A percentile compares a stretch with the other conserved stretches of the same genome.
Conservation (phyloP, 2,113 vertebrate genomes). For the Limnothrissa miodon region DNA sequence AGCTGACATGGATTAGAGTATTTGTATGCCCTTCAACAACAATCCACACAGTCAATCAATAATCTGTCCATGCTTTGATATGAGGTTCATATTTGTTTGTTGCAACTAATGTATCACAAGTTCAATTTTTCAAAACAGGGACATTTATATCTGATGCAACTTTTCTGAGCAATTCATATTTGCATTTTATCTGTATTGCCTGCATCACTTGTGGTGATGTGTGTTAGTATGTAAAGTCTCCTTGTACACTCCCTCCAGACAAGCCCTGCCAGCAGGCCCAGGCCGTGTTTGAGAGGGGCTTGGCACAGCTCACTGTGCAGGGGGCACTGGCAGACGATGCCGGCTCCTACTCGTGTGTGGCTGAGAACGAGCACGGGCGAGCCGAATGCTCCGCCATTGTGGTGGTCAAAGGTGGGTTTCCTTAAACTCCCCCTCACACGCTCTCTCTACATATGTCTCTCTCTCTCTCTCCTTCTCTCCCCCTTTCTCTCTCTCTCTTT, state of each 20-base stretch:
- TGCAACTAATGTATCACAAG: background rate
- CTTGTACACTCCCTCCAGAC: slow-evolving; percentile 59
- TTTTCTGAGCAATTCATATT: background rate
- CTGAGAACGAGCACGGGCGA: slow-evolving; percentile 72
- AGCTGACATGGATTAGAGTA: too few species aligned
- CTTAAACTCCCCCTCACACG: too few species aligned
- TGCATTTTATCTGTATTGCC: too few species aligned
- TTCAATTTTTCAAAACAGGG: background rate
- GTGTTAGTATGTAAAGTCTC: background rate
- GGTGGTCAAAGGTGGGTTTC: slow-evolving; percentile 76
- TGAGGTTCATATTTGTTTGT: background rate
- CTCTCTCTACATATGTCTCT: background rate
- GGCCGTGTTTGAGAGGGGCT: slow-evolving; percentile 65
- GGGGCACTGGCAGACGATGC: slow-evolving; percentile 75
- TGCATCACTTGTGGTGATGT: background rate
- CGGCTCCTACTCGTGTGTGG: slow-evolving; percentile 79
- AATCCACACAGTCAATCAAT: too few species aligned
- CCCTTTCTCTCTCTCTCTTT: too few species aligned
- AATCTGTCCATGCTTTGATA: too few species aligned
- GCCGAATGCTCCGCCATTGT: slow-evolving; percentile 76
- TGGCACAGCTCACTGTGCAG: slow-evolving; percentile 73
- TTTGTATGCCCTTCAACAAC: too few species aligned
- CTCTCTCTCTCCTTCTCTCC: background rate
- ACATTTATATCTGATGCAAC: background rate
- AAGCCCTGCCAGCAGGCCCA: slow-evolving; percentile 77